Base-by-base conservation (phyloP, 2,113 vertebrate species). In the Sylvia atricapilla region DNA sequence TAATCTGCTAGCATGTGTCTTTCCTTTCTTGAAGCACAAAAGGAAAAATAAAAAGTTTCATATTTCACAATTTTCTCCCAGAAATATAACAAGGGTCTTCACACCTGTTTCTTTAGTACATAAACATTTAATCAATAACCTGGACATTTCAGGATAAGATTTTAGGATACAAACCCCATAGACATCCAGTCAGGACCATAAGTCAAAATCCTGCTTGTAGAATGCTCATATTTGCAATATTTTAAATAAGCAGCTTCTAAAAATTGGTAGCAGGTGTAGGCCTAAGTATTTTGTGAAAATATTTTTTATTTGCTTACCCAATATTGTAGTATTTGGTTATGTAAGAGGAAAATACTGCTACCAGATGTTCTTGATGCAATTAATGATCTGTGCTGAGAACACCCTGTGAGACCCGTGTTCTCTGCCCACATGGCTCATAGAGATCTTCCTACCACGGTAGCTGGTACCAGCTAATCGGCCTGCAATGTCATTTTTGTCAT, bases 391-490 rank as follows among this genome's bases (percentile, higher is more conserved):
- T 37, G n/a, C 63, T 60, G 68, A 80, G 58, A 46, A 53, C 25
- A 22, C 25, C 23, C 30, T 56, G 49, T 0, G 0, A 43, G 23
- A 72, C 31, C 1, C 2, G 35, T n/a, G 33, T 35, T 80, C 28
- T n/a, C 73, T 59, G 35, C 41, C 47, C 21, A 19, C 0, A 1
- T 21, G 31, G 22, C 31, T 67, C 62, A 63, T 13, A 70, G 60
- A 68, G n/a, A 43, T 30, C 41, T 23, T 76, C 56, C 90, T 62
- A 13, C 55, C 21, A 0, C 1, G 0, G 27, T 13, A 33, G 23
- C 6, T 44, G 66, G 41, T 39, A 82, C 20, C 60, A 62, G 27
- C 31, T 83, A 41, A 86, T 39, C 52, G 76, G 35, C 10, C 39
- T 46, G n/a, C 11, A 68, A 19, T 31, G 35, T 13, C 30, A 43